Percentiles rank a stretch among this genome's conserved stretches.
Conservation (phyloP, 2,797 vertebrate genomes). For the Clarias pachynema region DNA sequence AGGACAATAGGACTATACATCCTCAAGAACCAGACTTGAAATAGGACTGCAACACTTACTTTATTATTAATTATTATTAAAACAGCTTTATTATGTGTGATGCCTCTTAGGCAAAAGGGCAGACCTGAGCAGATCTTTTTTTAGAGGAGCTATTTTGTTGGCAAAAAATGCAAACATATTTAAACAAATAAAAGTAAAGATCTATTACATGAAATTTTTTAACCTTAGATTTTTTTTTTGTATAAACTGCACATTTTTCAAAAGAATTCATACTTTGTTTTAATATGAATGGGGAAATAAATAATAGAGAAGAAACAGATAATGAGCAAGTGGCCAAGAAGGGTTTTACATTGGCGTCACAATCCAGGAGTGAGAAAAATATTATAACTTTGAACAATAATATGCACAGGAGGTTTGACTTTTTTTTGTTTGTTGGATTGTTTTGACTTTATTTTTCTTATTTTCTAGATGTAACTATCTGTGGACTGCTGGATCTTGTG, state of each 20-base stretch:
- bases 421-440: too few relatives aligned
- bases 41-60: not conserved
- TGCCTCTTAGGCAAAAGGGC: not conserved
- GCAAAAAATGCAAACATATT: not conserved
- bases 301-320: not conserved
- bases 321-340: too few relatives aligned
- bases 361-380: not conserved
- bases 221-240: not conserved
- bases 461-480: too few relatives aligned
- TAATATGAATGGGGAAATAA: not conserved
- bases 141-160: not conserved
- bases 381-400: not conserved
- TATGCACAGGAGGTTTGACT: too few relatives aligned
- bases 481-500: too few relatives aligned
- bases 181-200: not conserved
- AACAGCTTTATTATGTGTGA: not conserved
- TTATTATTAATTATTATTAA: too few relatives aligned
- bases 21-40: not conserved
- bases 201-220: not conserved
- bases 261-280: not conserved
- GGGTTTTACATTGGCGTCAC: not conserved
- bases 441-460: too few relatives aligned
- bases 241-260: not conserved
- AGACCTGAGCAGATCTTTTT: not conserved
- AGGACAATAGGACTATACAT: not conserved